These are phyloP conservation scores for Drosophila fulvimacula DNA, from an alignment of 2,888 invertebrate species.

Conservation along the genomic window DNA sequence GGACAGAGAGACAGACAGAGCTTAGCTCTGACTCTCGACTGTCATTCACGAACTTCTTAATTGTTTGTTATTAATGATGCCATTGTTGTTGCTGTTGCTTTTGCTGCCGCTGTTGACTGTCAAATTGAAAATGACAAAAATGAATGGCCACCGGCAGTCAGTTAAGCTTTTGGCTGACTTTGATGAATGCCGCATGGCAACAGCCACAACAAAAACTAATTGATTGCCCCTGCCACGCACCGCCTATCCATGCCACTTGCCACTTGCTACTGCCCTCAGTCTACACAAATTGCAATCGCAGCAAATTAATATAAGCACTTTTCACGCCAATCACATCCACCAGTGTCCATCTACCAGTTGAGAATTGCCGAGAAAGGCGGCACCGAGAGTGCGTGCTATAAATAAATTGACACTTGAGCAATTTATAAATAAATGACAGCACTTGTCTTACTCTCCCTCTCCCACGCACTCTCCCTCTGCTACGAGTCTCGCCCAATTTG, in stretches of 20 bases:
- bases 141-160: constrained; percentile 41
- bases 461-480: background rate
- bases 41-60: constrained; percentile 68
- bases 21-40: constrained; percentile 47
- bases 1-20: constrained; percentile 18
- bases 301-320: constrained; percentile 58
- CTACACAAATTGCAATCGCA: constrained; percentile 39
- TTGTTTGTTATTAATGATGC: constrained; percentile 75
- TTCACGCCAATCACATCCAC: constrained; percentile 47
- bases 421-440: constrained; percentile 67
- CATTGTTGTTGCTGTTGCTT: constrained; percentile 46
- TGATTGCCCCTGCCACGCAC: constrained; percentile 50
- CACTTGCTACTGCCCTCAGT: background rate
- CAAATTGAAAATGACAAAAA: constrained; percentile 69
- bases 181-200: constrained; percentile 70
- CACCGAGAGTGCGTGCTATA: constrained; percentile 48
- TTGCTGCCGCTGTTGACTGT: constrained; percentile 45
- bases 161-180: constrained; percentile 59
- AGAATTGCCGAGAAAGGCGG: constrained; percentile 2
- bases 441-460: constrained; percentile 19
- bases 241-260: background rate
- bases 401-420: constrained; percentile 68
- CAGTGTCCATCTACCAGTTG: background rate
- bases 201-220: constrained; percentile 59
- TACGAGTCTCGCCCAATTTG: constrained; percentile 14